phyloP scores from a whole-genome alignment of 2,888 invertebrate genomes.

The Carcina quercana region DNA sequence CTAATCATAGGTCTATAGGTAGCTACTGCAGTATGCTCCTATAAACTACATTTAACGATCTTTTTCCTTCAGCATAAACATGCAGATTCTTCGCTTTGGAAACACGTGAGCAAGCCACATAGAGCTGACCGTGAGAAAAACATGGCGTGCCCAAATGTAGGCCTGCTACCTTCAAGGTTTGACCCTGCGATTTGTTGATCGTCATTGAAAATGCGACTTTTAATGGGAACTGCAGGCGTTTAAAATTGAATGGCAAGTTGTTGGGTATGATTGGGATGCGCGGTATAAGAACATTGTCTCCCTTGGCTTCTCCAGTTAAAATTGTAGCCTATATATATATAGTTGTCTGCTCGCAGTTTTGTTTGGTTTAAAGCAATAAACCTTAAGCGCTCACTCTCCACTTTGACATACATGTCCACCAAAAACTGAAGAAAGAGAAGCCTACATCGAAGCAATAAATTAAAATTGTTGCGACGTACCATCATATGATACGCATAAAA shows the following conservation, averaged over 20 bases:
- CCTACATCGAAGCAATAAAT: too few relatives aligned
- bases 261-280: conserved; percentile 24
- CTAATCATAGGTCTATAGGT: too few relatives aligned
- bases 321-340: conserved; percentile 22
- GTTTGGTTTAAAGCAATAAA: too few relatives aligned
- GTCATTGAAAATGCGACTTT: conserved; percentile 18
- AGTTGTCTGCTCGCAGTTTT: too few relatives aligned
- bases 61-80: neutral
- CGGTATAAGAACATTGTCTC: conserved; percentile 22
- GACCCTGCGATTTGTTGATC: conserved; percentile 20
- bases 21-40: too few relatives aligned
- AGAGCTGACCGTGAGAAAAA: conserved; percentile 11
- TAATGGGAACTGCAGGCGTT: conserved; percentile 21
- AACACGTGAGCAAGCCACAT: conserved; percentile 9
- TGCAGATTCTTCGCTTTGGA: neutral
- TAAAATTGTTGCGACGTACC: too few relatives aligned
- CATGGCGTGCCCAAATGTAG: conserved; percentile 15
- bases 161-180: conserved; percentile 20
- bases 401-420: too few relatives aligned
- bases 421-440: too few relatives aligned
- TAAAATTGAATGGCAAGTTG: conserved; percentile 22
- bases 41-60: too few relatives aligned
- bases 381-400: too few relatives aligned
- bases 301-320: conserved; percentile 21
- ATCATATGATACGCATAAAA: too few relatives aligned